phyloP scores from a whole-genome alignment of 30 jellyfish, hydroid and myxozoan genomes.

The Turritopsis rubra region DNA sequence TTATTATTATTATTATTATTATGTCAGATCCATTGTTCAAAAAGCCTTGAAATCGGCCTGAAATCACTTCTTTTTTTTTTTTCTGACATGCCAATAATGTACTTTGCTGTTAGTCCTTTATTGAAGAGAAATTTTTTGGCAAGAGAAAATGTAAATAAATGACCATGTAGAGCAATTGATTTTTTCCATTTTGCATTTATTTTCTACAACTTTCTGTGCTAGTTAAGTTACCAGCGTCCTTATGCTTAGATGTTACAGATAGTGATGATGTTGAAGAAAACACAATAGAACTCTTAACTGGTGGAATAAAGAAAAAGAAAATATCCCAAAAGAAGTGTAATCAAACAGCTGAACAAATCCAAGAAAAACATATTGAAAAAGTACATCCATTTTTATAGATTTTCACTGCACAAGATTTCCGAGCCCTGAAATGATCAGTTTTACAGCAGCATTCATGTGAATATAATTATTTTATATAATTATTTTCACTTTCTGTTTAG shows the following conservation, averaged over 20 bases:
- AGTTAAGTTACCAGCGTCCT: too few species aligned
- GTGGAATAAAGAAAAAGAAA: conserved; percentile 16
- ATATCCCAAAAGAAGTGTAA: neutral
- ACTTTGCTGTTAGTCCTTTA: too few species aligned
- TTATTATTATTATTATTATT: too few species aligned
- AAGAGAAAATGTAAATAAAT: too few species aligned
- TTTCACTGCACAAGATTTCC: neutral
- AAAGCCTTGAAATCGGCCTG: too few species aligned
- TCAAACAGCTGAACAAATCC: neutral
- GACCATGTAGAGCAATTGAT: too few species aligned
- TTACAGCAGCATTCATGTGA: neutral
- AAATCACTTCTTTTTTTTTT: too few species aligned
- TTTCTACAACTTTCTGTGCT: too few species aligned
- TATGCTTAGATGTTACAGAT: neutral
- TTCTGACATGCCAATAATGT: too few species aligned
- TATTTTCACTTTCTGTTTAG: conserved; percentile 13
- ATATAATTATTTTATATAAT: neutral
- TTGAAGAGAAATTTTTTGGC: too few species aligned
- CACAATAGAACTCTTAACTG: neutral
- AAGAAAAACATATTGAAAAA: conserved; percentile 22
- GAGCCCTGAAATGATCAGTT: neutral
- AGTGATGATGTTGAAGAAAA: neutral
- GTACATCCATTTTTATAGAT: neutral
- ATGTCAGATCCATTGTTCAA: too few species aligned
- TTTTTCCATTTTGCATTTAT: too few species aligned